Base-by-base conservation (phyloP, 2,113 vertebrate species). In the Miniopterus natalensis region DNA sequence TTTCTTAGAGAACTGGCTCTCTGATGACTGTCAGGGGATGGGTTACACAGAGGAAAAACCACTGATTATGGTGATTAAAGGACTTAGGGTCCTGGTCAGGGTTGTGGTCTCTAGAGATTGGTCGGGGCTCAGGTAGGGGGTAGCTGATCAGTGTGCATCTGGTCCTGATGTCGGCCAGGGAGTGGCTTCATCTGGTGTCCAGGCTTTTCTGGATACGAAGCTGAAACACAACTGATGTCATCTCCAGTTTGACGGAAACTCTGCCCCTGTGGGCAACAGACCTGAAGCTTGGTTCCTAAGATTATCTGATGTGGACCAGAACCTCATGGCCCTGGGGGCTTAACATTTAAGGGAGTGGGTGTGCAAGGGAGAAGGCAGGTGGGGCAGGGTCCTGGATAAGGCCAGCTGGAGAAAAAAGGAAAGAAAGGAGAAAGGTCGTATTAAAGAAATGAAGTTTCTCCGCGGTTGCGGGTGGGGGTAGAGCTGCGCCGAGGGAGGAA, bases 381-480 rank as follows among this genome's bases (percentile, higher is more conserved):
- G 49, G n/a, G 49, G 12, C 74, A 77, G 9, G 49, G 15, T 51
- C 45, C 45, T 74, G 71, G 45, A 5, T 74, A 42, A 74, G 27
- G 73, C 73, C 29, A n/a, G 18, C n/a, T 12, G 49, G 17, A 77
- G 21, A 12, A 1, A 2, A 77, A 77, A 53, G 29, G 2, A 53
- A 77, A 53, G 74, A 77, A n/a, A 77, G 29, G 18, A 3, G 74
- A n/a, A n/a, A 51, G 49, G 74, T 53, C 29, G n/a, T 21, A 53
- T 53, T n/a, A 51, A 51, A 51, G 47, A 51, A 31, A 51, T 21
- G 17, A 53, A 11, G 29, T 77, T 11, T 53, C 47, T 51, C 11
- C 2, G 31, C 0, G 5, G 29, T 77, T 53, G n/a, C 0, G 21
- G 53, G 53, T 21, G 2, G 14, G 65, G 63, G 9, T 0, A 2